These are phyloP conservation scores for Mastacembelus armatus DNA, from an alignment of 2,797 vertebrate species.

Conservation along the genomic window DNA sequence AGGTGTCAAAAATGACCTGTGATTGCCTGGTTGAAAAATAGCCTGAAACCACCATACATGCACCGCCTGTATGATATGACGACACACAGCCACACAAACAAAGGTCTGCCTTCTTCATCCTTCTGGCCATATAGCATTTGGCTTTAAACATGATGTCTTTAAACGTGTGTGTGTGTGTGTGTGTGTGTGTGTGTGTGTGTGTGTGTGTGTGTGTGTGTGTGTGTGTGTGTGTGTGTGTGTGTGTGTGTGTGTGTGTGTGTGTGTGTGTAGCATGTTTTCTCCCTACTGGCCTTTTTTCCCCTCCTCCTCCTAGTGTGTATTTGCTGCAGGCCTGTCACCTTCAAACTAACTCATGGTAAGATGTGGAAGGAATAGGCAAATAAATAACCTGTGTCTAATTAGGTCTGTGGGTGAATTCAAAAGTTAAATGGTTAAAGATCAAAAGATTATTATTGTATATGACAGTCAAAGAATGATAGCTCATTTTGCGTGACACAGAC, in stretches of 20 bases:
- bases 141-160: constrained; percentile 53
- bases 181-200: too few species aligned
- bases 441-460: constrained; percentile 17
- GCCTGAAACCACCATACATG: constrained; percentile 17
- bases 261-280: constrained; percentile 39
- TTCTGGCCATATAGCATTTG: constrained; percentile 66
- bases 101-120: constrained; percentile 36
- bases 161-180: too few species aligned
- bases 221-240: too few species aligned
- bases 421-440: constrained; percentile 51
- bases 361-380: constrained; percentile 18
- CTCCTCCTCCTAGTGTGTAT: constrained; percentile 22
- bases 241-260: too few species aligned
- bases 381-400: constrained; percentile 44
- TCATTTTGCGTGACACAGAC: constrained; percentile 21
- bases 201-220: too few species aligned
- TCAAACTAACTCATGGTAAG: constrained; percentile 53
- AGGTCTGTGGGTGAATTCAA: constrained; percentile 39
- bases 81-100: constrained; percentile 21
- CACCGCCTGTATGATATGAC: not conserved
- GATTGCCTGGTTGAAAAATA: constrained; percentile 51
- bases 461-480: constrained; percentile 11
- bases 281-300: constrained; percentile 29
- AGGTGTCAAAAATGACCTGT: constrained; percentile 52
- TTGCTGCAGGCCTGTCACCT: constrained; percentile 50